These are phyloP conservation scores for Leptogaster cylindrica DNA, from an alignment of 2,888 invertebrate species.

Conservation along the genomic window DNA sequence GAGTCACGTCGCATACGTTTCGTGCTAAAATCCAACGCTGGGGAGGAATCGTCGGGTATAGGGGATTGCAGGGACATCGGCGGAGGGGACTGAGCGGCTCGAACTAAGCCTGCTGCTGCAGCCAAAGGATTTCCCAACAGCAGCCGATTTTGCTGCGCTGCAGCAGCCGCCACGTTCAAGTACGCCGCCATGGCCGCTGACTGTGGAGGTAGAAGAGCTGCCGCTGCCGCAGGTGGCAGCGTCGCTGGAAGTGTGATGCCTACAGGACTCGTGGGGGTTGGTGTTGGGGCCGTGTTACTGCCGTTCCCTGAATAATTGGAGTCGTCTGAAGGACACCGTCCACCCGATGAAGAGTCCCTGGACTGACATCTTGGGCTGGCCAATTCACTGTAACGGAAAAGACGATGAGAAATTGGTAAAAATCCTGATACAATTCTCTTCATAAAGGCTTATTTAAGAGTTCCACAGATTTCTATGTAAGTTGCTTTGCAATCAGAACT, in stretches of 20 bases:
- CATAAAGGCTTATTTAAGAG: too few relatives aligned
- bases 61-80: slow-evolving; percentile 66
- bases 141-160: slow-evolving; percentile 75
- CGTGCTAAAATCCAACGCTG: slow-evolving; percentile 82
- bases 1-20: slow-evolving; percentile 68
- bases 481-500: background rate
- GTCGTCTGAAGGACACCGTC: slow-evolving; percentile 78
- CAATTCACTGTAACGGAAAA: slow-evolving; percentile 74
- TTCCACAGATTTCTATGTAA: background rate
- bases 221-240: slow-evolving; percentile 70
- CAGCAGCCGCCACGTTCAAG: slow-evolving; percentile 74
- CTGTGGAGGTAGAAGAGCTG: slow-evolving; percentile 75
- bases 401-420: too few relatives aligned
- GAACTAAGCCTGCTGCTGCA: slow-evolving; percentile 70
- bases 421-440: too few relatives aligned
- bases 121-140: slow-evolving; percentile 78
- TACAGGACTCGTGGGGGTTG: slow-evolving; percentile 68
- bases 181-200: slow-evolving; percentile 85
- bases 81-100: slow-evolving; percentile 58
- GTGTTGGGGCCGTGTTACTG: slow-evolving; percentile 64
- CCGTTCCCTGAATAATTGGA: slow-evolving; percentile 75
- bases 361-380: slow-evolving; percentile 81
- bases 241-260: slow-evolving; percentile 72
- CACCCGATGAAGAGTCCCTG: slow-evolving; percentile 76
- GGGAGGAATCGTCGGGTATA: slow-evolving; percentile 65